Percentiles rank a stretch among this genome's conserved stretches.
phyloP scores from a whole-genome alignment of 2,888 invertebrate genomes.

The Coenonympha arcania region DNA sequence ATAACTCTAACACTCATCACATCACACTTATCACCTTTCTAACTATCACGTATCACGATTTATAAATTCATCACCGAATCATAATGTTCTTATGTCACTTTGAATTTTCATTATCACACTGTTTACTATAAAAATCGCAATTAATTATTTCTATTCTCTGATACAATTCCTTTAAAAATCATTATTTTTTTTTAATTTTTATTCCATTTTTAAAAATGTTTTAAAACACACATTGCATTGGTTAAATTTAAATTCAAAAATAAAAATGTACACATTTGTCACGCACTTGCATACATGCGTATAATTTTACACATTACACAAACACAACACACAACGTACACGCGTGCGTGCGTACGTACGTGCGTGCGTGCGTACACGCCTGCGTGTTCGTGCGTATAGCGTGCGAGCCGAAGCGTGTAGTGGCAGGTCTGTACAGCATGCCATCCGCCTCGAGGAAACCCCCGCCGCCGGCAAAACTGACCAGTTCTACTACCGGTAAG shows the following conservation, averaged over 20 bases:
- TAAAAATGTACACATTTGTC: slow-evolving; percentile 9
- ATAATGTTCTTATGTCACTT: background rate
- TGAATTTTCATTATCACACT: background rate
- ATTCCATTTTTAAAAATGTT: background rate
- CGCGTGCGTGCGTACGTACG: slow-evolving; percentile 8
- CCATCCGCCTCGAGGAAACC: slow-evolving; percentile 57
- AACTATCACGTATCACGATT: background rate
- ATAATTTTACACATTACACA: background rate
- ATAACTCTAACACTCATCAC: slow-evolving; percentile 11
- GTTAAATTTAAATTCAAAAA: background rate
- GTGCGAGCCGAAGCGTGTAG: slow-evolving; percentile 55
- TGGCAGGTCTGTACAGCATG: slow-evolving; percentile 52
- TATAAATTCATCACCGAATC: background rate
- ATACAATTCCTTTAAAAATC: background rate
- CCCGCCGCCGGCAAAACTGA: slow-evolving; percentile 57
- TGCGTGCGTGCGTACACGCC: background rate
- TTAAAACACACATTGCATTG: background rate
- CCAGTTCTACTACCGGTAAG: slow-evolving; percentile 53
- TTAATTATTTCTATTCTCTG: background rate
- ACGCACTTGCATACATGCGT: slow-evolving; percentile 6
- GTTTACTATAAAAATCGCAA: background rate
- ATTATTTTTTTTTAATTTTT: background rate
- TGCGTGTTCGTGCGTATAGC: slow-evolving; percentile 38
- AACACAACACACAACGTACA: background rate
- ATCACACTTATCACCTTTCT: slow-evolving; percentile 11